Conservation (phyloP, 2,113 vertebrate species). For the Bubo scandiacus region DNA sequence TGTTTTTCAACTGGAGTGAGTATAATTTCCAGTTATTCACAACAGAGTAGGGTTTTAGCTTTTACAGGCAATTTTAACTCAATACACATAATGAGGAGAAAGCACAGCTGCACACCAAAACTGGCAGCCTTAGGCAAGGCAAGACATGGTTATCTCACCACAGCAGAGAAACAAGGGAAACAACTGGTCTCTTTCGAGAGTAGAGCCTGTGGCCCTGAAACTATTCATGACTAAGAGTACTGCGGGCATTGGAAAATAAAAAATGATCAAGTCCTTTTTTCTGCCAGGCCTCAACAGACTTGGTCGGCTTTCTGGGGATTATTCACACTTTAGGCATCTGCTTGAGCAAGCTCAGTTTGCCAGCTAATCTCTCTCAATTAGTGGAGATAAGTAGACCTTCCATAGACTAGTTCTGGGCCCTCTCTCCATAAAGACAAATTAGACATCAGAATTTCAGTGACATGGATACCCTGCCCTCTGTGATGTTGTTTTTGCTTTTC, state of each 20-base stretch:
- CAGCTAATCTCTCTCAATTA: not conserved
- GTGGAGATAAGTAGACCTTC: not conserved
- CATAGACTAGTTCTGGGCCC: not conserved
- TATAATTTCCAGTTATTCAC: not conserved
- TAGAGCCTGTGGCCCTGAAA: not conserved
- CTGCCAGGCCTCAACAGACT: not conserved
- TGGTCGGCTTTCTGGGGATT: not conserved
- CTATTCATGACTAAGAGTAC: not conserved
- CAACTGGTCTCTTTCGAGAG: not conserved
- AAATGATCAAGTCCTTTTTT: not conserved
- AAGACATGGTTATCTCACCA: not conserved
- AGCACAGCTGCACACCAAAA: not conserved
- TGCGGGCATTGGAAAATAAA: not conserved
- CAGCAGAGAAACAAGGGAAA: not conserved
- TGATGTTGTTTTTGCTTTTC: not conserved
- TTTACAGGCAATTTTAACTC: not conserved
- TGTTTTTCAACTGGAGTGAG: not conserved
- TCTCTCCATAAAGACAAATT: not conserved
- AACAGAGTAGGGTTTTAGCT: not conserved
- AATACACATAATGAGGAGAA: not conserved
- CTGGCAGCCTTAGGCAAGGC: not conserved
- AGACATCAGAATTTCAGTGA: not conserved
- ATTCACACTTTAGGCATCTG: not conserved
- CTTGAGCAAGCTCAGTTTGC: not conserved
- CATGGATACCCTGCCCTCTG: not conserved